phyloP scores from a whole-genome alignment of 1,140 invertebrate genomes.

The Chrysoperla carnea region DNA sequence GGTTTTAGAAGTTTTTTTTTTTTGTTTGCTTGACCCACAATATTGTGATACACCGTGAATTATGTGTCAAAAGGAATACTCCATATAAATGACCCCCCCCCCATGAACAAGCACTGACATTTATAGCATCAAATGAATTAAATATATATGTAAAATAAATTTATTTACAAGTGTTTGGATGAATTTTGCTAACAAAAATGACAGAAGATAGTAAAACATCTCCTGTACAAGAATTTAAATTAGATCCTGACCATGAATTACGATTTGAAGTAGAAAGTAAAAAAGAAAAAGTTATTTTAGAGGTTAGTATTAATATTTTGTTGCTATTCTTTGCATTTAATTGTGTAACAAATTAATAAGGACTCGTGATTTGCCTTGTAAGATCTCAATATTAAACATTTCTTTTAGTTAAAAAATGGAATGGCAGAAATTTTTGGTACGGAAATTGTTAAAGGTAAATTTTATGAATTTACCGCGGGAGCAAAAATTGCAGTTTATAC shows the following conservation, averaged over 20 bases:
- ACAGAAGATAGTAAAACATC: conserved; percentile 13
- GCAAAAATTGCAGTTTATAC: conserved; percentile 93
- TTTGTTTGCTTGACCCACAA: too few relatives aligned
- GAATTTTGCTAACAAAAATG: not conserved
- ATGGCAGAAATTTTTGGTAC: conserved; percentile 94
- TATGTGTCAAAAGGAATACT: too few relatives aligned
- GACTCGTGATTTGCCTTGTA: not conserved
- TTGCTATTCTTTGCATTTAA: conserved; percentile 1
- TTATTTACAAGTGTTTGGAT: too few relatives aligned
- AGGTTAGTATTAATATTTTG: conserved; percentile 32
- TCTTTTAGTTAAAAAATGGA: conserved; percentile 59
- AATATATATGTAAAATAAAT: too few relatives aligned
- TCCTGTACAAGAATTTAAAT: conserved; percentile 51
- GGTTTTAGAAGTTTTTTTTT: too few relatives aligned
- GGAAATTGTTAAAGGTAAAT: conserved; percentile 84
- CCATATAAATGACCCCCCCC: too few relatives aligned
- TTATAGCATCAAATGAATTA: too few relatives aligned
- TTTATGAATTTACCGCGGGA: conserved; percentile 76
- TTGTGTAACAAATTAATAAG: not conserved
- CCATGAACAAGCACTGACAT: too few relatives aligned
- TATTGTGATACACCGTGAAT: too few relatives aligned
- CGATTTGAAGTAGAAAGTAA: conserved; percentile 86
- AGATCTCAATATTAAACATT: too few relatives aligned
- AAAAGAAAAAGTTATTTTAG: conserved; percentile 65
- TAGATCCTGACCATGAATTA: conserved; percentile 78